These are phyloP conservation scores for Temnothorax ravouxi DNA, from an alignment of 2,888 invertebrate species.

Conservation along the genomic window DNA sequence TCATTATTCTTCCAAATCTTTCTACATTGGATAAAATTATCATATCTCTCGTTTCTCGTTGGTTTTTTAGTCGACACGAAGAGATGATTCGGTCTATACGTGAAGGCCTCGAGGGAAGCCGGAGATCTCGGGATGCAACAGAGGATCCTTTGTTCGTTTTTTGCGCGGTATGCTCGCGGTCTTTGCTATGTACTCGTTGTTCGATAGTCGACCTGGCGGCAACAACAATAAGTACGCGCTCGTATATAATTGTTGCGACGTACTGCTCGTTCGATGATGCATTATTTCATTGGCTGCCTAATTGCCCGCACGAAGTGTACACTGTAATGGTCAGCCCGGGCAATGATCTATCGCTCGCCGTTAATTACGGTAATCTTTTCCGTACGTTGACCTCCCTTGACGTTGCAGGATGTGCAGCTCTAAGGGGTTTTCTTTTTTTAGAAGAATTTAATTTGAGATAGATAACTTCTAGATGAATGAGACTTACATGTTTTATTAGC, in stretches of 20 bases:
- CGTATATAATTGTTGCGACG: slow-evolving; percentile 62
- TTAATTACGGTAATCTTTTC: slow-evolving; percentile 51
- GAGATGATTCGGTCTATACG: slow-evolving; percentile 21
- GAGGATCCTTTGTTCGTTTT: slow-evolving; percentile 39
- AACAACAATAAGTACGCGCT: slow-evolving; percentile 43
- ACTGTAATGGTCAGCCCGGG: slow-evolving; percentile 38
- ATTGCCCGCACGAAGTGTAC: slow-evolving; percentile 63
- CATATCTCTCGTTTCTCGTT: neutral
- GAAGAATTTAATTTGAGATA: neutral
- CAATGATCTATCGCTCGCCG: slow-evolving; percentile 56
- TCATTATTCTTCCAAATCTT: slow-evolving; percentile 37
- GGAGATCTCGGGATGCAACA: slow-evolving; percentile 34
- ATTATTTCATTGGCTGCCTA: slow-evolving; percentile 61
- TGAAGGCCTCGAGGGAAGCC: neutral
- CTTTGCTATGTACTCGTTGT: neutral
- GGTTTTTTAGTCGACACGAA: neutral
- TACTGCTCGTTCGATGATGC: slow-evolving; percentile 59
- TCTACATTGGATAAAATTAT: slow-evolving; percentile 27
- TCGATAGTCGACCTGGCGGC: slow-evolving; percentile 42
- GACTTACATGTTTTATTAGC: neutral
- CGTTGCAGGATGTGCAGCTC: neutral
- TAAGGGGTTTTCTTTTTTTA: neutral
- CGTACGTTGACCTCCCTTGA: slow-evolving; percentile 41
- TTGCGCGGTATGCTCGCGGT: neutral
- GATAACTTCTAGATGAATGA: neutral